Evolutionary conservation across 2,113 vertebrate genomes (phyloP).

Genomic region (Brienomyrus longianalis): DNA sequence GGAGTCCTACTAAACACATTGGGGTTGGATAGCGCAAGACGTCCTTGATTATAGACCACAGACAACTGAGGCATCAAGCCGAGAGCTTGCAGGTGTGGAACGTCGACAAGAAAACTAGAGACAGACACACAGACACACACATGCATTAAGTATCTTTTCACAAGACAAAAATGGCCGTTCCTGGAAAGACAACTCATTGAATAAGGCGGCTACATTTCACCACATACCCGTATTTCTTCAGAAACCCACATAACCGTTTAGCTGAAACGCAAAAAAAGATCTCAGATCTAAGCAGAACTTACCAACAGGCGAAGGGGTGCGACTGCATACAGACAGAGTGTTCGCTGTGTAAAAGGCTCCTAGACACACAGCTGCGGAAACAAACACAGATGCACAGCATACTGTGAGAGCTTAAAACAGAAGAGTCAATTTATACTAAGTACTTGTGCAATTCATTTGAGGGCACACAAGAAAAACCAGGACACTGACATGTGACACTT

Average conservation of each 20-base stretch:
- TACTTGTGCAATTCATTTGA: background rate
- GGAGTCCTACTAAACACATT: background rate
- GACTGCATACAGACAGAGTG: background rate
- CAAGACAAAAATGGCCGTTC: background rate
- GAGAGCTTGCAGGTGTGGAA: background rate
- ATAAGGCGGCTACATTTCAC: background rate
- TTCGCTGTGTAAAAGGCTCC: background rate
- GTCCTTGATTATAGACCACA: background rate
- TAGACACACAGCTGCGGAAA: background rate
- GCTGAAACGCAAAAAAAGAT: background rate
- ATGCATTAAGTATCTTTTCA: background rate
- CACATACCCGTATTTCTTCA: background rate
- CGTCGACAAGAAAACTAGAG: background rate
- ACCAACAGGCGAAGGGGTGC: background rate
- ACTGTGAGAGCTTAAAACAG: background rate
- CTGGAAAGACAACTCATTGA: background rate
- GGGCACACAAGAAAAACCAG: background rate
- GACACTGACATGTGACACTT: background rate
- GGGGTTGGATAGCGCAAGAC: background rate
- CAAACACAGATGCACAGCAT: background rate
- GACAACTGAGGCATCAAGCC: background rate
- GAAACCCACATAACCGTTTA: background rate
- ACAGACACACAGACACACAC: background rate
- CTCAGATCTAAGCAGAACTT: background rate
- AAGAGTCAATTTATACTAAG: background rate